Conservation (phyloP, 2,888 invertebrate genomes). For the Leptinotarsa juncta region DNA sequence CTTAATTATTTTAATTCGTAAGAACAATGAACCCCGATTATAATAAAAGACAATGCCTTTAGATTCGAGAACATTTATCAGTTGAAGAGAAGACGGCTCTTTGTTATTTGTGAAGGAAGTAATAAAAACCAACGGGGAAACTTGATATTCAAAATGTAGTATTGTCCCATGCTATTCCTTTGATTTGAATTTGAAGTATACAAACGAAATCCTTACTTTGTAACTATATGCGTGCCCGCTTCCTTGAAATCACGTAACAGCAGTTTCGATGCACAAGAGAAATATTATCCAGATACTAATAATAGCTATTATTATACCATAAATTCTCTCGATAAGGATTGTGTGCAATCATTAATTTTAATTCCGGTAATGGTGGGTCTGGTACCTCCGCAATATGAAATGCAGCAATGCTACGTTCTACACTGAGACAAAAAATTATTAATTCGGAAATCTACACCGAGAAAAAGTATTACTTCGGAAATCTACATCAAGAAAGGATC, state of each 20-base stretch:
- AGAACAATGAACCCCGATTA: conserved; percentile 15
- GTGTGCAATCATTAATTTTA: conserved; percentile 2
- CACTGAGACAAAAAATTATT: background rate
- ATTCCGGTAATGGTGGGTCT: background rate
- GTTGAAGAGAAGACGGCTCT: background rate
- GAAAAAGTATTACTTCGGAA: too few species aligned
- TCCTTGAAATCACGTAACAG: conserved; percentile 9
- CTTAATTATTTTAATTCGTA: conserved; percentile 9
- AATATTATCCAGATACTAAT: conserved; percentile 1
- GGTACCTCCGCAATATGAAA: conserved; percentile 7
- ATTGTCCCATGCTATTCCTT: background rate
- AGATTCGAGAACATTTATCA: background rate
- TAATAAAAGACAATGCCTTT: conserved; percentile 12
- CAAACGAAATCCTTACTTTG: background rate
- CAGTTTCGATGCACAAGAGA: background rate
- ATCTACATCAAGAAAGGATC: background rate
- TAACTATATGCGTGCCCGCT: background rate
- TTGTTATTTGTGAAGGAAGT: conserved; percentile 4
- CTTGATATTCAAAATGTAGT: background rate
- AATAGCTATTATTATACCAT: conserved; percentile 9
- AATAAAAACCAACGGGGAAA: background rate
- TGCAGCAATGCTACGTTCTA: background rate
- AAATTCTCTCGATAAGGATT: background rate
- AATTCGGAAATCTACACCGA: too few species aligned
- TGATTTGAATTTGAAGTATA: background rate